Percentiles rank a stretch among this genome's conserved stretches.
Conservation (phyloP, 2,888 invertebrate species). For the Doris montereyensis region DNA sequence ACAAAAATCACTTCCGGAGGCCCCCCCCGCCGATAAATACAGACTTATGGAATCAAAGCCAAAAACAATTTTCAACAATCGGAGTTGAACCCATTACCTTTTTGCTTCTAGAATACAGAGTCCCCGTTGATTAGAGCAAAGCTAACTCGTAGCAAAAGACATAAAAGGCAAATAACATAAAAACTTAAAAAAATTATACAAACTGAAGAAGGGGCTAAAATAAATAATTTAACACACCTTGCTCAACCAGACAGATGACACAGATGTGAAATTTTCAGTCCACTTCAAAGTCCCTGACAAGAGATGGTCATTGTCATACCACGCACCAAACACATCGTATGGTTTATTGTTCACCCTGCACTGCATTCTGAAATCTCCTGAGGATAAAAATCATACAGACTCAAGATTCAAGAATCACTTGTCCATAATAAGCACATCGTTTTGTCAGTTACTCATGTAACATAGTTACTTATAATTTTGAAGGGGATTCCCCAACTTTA, state of each 20-base stretch:
- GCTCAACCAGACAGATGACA: constrained; percentile 81
- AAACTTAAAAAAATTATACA: no score
- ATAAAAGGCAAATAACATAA: no score
- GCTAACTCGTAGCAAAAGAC: no score
- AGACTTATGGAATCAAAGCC: no score
- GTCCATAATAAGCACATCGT: no score
- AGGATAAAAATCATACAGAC: constrained; percentile 53
- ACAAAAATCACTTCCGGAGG: no score
- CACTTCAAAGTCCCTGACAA: constrained; percentile 87
- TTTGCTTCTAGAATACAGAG: no score
- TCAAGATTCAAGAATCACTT: not conserved
- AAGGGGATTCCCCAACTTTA: not conserved
- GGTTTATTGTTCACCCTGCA: constrained; percentile 83
- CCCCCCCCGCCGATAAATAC: no score
- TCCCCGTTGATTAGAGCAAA: no score
- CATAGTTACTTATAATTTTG: not conserved
- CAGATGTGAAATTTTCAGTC: constrained; percentile 81
- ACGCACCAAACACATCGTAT: constrained; percentile 91
- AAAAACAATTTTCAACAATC: no score
- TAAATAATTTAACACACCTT: constrained; percentile 74
- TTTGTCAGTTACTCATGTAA: not conserved
- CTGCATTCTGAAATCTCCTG: constrained; percentile 79
- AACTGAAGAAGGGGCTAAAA: no score
- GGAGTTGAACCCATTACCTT: no score
- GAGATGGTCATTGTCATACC: constrained; percentile 87